phyloP scores from a whole-genome alignment of 2,888 invertebrate genomes.

The Eilema griseolum region DNA sequence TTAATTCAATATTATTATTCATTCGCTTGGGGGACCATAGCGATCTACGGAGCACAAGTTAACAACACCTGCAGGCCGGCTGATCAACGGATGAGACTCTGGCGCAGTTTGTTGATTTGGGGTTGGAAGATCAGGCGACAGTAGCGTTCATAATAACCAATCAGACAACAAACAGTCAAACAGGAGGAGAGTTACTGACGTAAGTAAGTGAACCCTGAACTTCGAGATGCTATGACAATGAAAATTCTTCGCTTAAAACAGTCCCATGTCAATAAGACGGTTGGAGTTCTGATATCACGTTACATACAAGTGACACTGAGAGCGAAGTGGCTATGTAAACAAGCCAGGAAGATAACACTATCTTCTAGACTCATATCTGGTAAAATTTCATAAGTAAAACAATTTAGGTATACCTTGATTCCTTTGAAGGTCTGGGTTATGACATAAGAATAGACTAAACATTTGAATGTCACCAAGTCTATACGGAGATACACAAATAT shows the following conservation, averaged over 20 bases:
- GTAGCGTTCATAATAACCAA: neutral
- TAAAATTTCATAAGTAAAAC: constrained; percentile 41
- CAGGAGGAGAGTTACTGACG: neutral
- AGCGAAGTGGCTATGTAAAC: constrained; percentile 36
- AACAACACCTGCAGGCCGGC: too few relatives aligned
- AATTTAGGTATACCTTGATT: constrained; percentile 21
- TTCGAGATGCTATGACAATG: neutral
- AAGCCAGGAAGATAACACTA: constrained; percentile 36
- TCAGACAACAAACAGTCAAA: too few relatives aligned
- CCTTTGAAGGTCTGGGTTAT: constrained; percentile 54
- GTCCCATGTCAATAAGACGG: constrained; percentile 20
- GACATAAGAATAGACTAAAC: neutral
- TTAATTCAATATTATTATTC: constrained; percentile 38
- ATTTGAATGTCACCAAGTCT: neutral
- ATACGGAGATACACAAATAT: neutral
- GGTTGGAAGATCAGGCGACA: neutral
- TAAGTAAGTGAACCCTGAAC: too few relatives aligned
- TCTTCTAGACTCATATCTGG: constrained; percentile 33
- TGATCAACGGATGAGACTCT: neutral
- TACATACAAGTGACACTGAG: constrained; percentile 26
- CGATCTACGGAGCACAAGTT: neutral
- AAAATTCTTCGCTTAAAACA: constrained; percentile 32
- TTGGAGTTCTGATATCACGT: constrained; percentile 33
- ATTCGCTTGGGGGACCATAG: neutral
- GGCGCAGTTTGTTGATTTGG: neutral